Base-by-base conservation (phyloP, 2,888 invertebrate genomes). In the Pocota personata region DNA sequence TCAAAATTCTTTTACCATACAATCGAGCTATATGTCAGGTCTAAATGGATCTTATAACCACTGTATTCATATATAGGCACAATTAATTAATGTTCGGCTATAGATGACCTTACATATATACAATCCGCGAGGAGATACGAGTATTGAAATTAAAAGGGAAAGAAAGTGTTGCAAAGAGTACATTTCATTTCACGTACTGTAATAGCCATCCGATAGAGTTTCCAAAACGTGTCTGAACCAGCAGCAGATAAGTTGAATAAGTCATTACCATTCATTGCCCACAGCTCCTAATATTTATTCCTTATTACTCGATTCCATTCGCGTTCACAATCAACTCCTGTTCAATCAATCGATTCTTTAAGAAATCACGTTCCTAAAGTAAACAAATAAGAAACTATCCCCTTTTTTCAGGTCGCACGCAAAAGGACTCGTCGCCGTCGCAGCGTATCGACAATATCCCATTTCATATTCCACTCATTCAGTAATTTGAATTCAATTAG, bases 401-500 rank as follows among this genome's bases (percentile, higher is more conserved):
- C 21, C 16, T 16, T 10, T 50, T 12, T 7, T 12, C 21, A n/a
- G 50, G 21, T 21, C 35, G 6, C 6, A 66, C 37, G 6, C 40
- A 6, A 67, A 35, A 37, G 16, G 37, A 35, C 12, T 6, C 21
- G 10, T 5, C 21, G 10, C 2, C 14, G 16, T 16, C 48, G n/a
- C 16, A 8, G n/a, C 10, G n/a, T 24, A 50, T 50, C 40, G 27
- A 40, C 43, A 55, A 55, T 52, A 64, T 40, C 43, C 52, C n/a
- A 64, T 62, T 62, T 40, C 14, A 60, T 50, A 62, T 73, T 52
- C 73, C 55, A 43, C 40, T 52, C 64, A 12, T 32, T 73, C 32
- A 52, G 55, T 55, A 24, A 73, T 73, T 64, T 55, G 32, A 73
- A 73, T 73, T 73, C 73, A 73, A 73, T 64, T 73, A 73, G 62